These are phyloP conservation scores for Microcaecilia unicolor DNA, from an alignment of 2,797 vertebrate species.

Conservation along the genomic window DNA sequence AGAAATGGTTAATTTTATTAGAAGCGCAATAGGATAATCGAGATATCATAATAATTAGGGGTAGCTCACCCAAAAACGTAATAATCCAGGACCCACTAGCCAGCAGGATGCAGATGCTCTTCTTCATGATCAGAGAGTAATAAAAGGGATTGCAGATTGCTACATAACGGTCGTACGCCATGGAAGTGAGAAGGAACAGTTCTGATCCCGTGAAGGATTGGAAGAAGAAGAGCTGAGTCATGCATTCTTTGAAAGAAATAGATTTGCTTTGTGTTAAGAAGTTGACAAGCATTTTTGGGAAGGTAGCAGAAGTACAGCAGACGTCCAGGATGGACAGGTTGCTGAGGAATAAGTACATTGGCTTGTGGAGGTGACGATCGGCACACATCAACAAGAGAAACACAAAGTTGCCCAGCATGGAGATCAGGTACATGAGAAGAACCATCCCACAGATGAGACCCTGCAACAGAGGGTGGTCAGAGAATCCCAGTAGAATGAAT, in stretches of 20 bases:
- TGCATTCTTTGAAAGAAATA: not conserved
- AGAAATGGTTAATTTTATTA: not conserved
- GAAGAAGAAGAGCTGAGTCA: not conserved
- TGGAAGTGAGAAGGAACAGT: not conserved
- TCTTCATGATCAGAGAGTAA: not conserved
- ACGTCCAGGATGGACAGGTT: not conserved
- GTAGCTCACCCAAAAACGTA: not conserved
- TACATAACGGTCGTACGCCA: constrained; percentile 2
- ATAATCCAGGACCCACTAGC: not conserved
- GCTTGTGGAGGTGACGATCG: not conserved
- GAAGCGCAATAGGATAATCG: not conserved
- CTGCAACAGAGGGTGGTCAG: not conserved
- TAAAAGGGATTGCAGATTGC: not conserved
- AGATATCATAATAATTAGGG: not conserved
- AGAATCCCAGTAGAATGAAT: not conserved
- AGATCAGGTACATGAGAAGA: not conserved
- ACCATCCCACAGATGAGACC: not conserved
- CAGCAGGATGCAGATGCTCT: not conserved
- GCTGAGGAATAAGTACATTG: not conserved
- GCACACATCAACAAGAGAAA: not conserved
- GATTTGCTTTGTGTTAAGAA: not conserved
- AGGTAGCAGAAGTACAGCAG: not conserved
- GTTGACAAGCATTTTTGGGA: not conserved
- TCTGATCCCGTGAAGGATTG: not conserved
- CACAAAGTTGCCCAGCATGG: not conserved